Percentiles rank a stretch among this genome's conserved stretches.
Conservation (phyloP, 2,113 vertebrate species). For the Manacus vitellinus region DNA sequence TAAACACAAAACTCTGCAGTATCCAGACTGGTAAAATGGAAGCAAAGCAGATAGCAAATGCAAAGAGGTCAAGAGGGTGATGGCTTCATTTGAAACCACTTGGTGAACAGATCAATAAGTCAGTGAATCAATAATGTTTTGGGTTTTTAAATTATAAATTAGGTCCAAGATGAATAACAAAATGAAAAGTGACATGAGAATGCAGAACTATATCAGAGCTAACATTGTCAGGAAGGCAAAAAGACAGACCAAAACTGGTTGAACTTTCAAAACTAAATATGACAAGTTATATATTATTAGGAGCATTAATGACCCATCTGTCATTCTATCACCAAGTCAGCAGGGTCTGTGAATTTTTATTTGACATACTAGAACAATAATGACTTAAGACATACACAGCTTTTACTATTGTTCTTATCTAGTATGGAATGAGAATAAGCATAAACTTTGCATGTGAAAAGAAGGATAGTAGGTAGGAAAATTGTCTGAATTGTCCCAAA, state of each 20-base stretch:
- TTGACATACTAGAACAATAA: neutral
- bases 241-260: neutral
- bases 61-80: neutral
- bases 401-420: neutral
- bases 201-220: neutral
- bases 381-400: neutral
- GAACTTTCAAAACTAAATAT: neutral
- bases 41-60: neutral
- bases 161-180: neutral
- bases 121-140: neutral
- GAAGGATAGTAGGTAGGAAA: neutral
- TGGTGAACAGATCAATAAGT: slow-evolving; percentile 7
- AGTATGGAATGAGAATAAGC: neutral
- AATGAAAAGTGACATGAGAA: neutral
- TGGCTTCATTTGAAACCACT: slow-evolving; percentile 33
- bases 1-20: neutral
- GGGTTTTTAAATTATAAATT: slow-evolving; percentile 11
- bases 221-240: neutral
- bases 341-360: neutral
- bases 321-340: neutral
- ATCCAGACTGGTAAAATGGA: neutral
- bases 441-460: neutral
- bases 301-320: neutral
- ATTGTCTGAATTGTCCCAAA: neutral
- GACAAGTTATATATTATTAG: neutral